Percentiles rank a stretch among this genome's conserved stretches.
These are phyloP conservation scores for Drosophila tristis DNA, from an alignment of 1,140 invertebrate genomes.

Conservation along the genomic window DNA sequence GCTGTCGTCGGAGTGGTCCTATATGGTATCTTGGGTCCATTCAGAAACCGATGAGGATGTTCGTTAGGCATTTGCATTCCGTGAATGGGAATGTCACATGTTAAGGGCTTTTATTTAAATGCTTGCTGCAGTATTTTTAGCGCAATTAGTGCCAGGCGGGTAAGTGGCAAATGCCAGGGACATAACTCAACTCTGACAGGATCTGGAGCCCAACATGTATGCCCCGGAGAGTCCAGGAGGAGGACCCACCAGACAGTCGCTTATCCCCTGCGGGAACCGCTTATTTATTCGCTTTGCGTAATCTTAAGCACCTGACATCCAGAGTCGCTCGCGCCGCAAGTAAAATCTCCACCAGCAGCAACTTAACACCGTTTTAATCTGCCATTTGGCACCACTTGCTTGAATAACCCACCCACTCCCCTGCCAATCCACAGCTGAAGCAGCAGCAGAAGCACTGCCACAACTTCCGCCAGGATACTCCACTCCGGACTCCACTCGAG, in stretches of 20 bases:
- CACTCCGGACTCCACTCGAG: conserved; percentile 30
- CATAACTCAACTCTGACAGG: conserved; percentile 32
- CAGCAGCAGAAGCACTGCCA: neutral
- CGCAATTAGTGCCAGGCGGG: conserved; percentile 49
- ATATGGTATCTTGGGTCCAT: conserved; percentile 3
- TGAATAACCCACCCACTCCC: conserved; percentile 26
- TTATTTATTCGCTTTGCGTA: conserved; percentile 64
- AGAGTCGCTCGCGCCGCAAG: conserved; percentile 23
- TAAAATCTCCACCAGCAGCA: conserved; percentile 57
- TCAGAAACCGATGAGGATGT: conserved; percentile 16
- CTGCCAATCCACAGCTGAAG: too few relatives aligned
- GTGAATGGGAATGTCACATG: conserved; percentile 61
- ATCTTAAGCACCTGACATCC: conserved; percentile 53
- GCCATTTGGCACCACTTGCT: conserved; percentile 77
- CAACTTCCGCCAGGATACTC: conserved; percentile 49
- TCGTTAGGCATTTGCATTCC: conserved; percentile 20
- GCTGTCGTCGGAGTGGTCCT: too few relatives aligned
- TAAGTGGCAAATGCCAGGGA: conserved; percentile 26
- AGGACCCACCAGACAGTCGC: conserved; percentile 24
- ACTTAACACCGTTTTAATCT: conserved; percentile 79
- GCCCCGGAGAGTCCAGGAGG: conserved; percentile 14
- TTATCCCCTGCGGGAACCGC: conserved; percentile 46
- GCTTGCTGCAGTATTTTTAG: conserved; percentile 37
- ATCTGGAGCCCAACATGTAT: conserved; percentile 3
- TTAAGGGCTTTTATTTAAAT: conserved; percentile 55